phyloP scores from a whole-genome alignment of 1,140 invertebrate species.

The Diorhabda elongata region DNA sequence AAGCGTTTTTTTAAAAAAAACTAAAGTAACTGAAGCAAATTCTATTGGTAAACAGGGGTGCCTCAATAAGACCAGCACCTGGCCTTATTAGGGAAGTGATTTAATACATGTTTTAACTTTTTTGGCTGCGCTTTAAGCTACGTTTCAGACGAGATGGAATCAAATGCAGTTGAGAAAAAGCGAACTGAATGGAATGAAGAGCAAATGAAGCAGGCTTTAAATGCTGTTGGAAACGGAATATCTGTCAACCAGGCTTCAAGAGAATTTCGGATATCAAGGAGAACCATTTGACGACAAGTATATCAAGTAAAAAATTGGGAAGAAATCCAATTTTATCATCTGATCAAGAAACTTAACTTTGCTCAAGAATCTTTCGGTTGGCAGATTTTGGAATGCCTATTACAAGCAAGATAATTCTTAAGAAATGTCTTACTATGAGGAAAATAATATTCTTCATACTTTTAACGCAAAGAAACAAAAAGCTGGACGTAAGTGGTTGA shows the following conservation, averaged over 20 bases:
- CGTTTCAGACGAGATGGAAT: too few relatives aligned
- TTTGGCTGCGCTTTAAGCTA: too few relatives aligned
- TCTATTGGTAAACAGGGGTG: too few relatives aligned
- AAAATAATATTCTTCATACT: neutral
- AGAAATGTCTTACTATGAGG: neutral
- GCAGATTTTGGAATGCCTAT: neutral
- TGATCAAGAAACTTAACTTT: conserved; percentile 3
- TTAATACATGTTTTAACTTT: too few relatives aligned
- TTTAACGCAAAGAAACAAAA: conserved; percentile 1
- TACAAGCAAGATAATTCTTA: neutral
- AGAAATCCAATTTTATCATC: conserved; percentile 7
- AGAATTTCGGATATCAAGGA: neutral
- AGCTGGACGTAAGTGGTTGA: neutral
- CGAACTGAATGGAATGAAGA: neutral
- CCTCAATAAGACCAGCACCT: too few relatives aligned
- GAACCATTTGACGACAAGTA: neutral
- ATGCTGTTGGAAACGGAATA: neutral
- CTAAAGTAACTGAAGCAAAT: too few relatives aligned
- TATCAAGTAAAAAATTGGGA: neutral
- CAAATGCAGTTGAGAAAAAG: too few relatives aligned
- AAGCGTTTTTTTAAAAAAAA: too few relatives aligned
- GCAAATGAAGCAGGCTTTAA: neutral
- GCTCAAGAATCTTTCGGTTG: neutral
- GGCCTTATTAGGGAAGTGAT: too few relatives aligned
- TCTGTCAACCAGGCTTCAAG: too few relatives aligned